Conservation (phyloP, 2,888 invertebrate species). For the Epirrhoe tristata region DNA sequence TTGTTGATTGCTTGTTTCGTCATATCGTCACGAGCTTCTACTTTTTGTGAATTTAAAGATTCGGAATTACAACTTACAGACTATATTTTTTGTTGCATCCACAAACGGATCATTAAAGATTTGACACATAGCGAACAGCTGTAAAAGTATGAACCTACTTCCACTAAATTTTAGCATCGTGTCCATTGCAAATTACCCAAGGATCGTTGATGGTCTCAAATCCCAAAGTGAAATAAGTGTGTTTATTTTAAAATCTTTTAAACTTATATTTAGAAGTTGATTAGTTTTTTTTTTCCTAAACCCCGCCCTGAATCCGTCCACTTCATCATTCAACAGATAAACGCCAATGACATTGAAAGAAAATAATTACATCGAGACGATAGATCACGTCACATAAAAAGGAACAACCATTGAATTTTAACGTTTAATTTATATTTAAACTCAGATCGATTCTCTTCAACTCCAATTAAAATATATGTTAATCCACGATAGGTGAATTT, state of each 20-base stretch:
- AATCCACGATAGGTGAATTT: conserved; percentile 32
- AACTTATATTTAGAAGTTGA: too few relatives aligned
- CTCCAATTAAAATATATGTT: conserved; percentile 34
- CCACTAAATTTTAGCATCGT: too few relatives aligned
- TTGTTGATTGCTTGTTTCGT: not conserved
- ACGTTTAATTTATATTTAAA: conserved; percentile 36
- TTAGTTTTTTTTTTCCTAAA: too few relatives aligned
- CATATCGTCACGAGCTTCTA: not conserved
- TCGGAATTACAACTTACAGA: too few relatives aligned
- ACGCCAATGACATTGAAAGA: conserved; percentile 38
- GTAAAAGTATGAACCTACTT: too few relatives aligned
- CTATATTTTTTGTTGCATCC: too few relatives aligned
- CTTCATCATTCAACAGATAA: conserved; percentile 38
- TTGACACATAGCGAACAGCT: too few relatives aligned
- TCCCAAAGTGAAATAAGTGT: too few relatives aligned
- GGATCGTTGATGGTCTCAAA: too few relatives aligned
- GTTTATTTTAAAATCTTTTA: too few relatives aligned
- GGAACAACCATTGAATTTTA: conserved; percentile 27
- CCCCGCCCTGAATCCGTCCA: conserved; percentile 22
- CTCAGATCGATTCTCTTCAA: conserved; percentile 34
- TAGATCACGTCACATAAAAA: conserved; percentile 44
- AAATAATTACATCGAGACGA: conserved; percentile 42
- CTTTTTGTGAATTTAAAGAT: not conserved
- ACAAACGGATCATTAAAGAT: too few relatives aligned
- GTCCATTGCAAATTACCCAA: too few relatives aligned